These are phyloP conservation scores for Sula dactylatra DNA, from an alignment of 2,113 vertebrate species.

Conservation along the genomic window DNA sequence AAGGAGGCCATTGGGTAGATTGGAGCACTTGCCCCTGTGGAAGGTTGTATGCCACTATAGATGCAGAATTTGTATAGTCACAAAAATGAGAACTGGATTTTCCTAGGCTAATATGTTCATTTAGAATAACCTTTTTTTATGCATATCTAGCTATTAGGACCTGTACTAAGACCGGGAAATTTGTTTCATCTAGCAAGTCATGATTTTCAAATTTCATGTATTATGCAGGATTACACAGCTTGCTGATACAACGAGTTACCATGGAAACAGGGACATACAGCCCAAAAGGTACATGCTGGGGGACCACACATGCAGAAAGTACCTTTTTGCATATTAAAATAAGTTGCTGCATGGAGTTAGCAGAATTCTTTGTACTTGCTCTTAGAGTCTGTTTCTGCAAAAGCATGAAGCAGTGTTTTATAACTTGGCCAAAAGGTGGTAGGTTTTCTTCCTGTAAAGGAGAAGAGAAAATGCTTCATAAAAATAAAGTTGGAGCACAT, in stretches of 20 bases:
- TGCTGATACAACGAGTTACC: not conserved
- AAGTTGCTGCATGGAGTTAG: not conserved
- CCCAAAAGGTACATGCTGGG: slow-evolving; percentile 16
- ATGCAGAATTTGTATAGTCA: not conserved
- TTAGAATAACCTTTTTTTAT: not conserved
- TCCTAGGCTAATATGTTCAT: not conserved
- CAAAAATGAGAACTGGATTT: not conserved
- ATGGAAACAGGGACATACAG: slow-evolving; percentile 1
- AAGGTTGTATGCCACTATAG: not conserved
- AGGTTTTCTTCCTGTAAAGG: not conserved
- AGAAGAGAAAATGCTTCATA: not conserved
- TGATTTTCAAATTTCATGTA: slow-evolving; percentile 11
- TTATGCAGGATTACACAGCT: slow-evolving; percentile 15
- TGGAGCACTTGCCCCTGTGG: not conserved
- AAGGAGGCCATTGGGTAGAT: not conserved
- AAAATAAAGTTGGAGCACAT: not conserved
- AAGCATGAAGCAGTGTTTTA: not conserved
- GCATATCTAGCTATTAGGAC: not conserved
- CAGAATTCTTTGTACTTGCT: not conserved
- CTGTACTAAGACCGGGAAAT: not conserved
- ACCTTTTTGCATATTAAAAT: not conserved
- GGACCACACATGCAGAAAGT: slow-evolving; percentile 12
- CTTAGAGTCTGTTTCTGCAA: not conserved
- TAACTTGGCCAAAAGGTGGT: not conserved
- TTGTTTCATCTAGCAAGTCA: not conserved